Evolutionary conservation across 2,797 vertebrate species (phyloP).

Genomic region (Coranthus polyacanthus): DNA sequence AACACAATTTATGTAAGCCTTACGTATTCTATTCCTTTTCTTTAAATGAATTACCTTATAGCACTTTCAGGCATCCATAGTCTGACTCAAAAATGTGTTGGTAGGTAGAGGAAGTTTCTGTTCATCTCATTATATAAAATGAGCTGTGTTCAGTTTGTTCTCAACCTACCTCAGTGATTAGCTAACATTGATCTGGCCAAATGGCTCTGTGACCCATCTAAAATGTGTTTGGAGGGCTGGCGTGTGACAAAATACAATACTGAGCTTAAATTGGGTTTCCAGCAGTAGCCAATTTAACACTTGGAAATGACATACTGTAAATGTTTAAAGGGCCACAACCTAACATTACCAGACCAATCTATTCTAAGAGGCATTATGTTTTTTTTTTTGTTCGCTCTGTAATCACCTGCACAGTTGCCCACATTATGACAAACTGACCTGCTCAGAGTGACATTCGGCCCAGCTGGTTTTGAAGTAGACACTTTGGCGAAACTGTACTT

Average conservation of each 20-base stretch:
- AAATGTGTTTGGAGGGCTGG: conserved; percentile 35
- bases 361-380: neutral
- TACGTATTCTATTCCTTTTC: too few species aligned
- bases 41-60: too few species aligned
- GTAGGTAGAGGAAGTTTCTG: conserved; percentile 11
- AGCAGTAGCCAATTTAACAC: conserved; percentile 53
- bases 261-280: conserved; percentile 51
- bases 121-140: conserved; percentile 18
- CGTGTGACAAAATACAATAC: conserved; percentile 41
- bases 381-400: conserved; percentile 8
- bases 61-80: neutral
- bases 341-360: conserved; percentile 7
- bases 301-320: too few species aligned
- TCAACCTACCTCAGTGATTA: conserved; percentile 39
- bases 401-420: too few species aligned
- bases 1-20: too few species aligned
- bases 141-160: conserved; percentile 34
- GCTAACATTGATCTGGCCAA: conserved; percentile 63
- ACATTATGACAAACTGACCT: neutral
- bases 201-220: conserved; percentile 62
- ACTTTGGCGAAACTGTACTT: conserved; percentile 21
- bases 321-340: conserved; percentile 34
- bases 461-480: conserved; percentile 22
- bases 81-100: neutral
- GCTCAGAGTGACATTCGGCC: conserved; percentile 26